Evolutionary conservation across 2,797 vertebrate species (phyloP).

Genomic region (Ciconia nigra): DNA sequence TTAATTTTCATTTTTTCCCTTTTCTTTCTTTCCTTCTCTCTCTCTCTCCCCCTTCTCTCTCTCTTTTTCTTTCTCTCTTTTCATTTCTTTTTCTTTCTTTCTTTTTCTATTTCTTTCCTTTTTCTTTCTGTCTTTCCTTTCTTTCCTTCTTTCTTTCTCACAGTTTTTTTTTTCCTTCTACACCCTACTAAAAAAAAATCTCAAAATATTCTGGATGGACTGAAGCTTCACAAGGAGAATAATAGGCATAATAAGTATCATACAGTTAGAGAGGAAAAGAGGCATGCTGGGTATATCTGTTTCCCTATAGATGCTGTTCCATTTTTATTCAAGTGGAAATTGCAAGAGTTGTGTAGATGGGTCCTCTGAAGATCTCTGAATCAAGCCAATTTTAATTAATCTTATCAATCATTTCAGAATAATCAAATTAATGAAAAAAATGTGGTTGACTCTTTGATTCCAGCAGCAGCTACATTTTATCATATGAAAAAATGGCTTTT

Average conservation of each 20-base stretch:
- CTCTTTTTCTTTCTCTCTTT: rapidly evolving
- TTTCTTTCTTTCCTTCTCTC: background rate
- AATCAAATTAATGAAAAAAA: conserved; percentile 75
- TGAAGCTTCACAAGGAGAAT: conserved; percentile 41
- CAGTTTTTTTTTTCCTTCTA: background rate
- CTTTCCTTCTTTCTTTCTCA: background rate
- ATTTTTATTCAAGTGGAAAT: conserved; percentile 67
- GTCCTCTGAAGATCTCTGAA: conserved; percentile 68
- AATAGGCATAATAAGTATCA: conserved; percentile 59
- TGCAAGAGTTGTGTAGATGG: conserved; percentile 51
- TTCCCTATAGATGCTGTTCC: conserved; percentile 53
- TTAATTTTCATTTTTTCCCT: background rate
- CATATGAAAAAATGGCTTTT: conserved; percentile 72
- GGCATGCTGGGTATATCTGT: conserved; percentile 60
- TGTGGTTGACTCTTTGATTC: conserved; percentile 64
- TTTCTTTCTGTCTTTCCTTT: background rate
- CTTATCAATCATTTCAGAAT: conserved; percentile 74
- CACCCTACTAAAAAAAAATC: background rate
- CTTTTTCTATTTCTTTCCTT: no score
- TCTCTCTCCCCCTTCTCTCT: no score
- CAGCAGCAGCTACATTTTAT: conserved; percentile 69
- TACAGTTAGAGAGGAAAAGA: conserved; percentile 34
- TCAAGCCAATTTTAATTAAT: conserved; percentile 74
- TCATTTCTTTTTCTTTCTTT: no score
- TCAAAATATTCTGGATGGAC: conserved; percentile 25